Conservation (phyloP, 1,140 invertebrate species). For the Spodoptera frugiperda region DNA sequence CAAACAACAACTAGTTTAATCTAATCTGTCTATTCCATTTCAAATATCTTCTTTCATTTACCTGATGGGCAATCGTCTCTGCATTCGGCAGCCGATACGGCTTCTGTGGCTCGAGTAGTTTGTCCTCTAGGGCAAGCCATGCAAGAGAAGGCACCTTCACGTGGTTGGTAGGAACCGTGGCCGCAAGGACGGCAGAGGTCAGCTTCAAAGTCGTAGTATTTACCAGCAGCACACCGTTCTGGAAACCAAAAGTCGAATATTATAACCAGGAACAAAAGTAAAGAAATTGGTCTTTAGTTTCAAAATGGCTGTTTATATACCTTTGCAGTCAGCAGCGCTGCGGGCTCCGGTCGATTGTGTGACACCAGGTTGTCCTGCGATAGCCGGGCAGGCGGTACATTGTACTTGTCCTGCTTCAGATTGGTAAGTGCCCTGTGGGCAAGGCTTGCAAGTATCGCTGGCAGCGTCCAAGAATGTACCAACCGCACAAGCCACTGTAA, state of each 20-base stretch:
- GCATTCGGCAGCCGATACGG: slow-evolving; percentile 95
- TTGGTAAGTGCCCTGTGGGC: slow-evolving; percentile 96
- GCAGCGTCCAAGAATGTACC: slow-evolving; percentile 95
- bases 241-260: slow-evolving; percentile 51
- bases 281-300: not conserved
- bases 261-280: not conserved
- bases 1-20: not conserved
- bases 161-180: slow-evolving; percentile 97
- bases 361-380: slow-evolving; percentile 94
- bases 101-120: slow-evolving; percentile 96
- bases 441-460: slow-evolving; percentile 92
- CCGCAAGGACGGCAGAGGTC: slow-evolving; percentile 96
- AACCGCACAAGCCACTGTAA: slow-evolving; percentile 96
- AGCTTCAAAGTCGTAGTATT: slow-evolving; percentile 95
- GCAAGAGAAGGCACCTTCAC: slow-evolving; percentile 96
- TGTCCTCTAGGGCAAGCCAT: slow-evolving; percentile 96
- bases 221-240: slow-evolving; percentile 96
- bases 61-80: slow-evolving; percentile 96
- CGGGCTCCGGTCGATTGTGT: slow-evolving; percentile 95
- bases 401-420: slow-evolving; percentile 96
- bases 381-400: slow-evolving; percentile 95
- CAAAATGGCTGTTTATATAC: slow-evolving; percentile 60
- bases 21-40: no score
- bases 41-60: slow-evolving; percentile 48
- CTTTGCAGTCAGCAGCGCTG: slow-evolving; percentile 95